Conservation (phyloP, 2,797 vertebrate genomes). For the Nannoperca obscura region DNA sequence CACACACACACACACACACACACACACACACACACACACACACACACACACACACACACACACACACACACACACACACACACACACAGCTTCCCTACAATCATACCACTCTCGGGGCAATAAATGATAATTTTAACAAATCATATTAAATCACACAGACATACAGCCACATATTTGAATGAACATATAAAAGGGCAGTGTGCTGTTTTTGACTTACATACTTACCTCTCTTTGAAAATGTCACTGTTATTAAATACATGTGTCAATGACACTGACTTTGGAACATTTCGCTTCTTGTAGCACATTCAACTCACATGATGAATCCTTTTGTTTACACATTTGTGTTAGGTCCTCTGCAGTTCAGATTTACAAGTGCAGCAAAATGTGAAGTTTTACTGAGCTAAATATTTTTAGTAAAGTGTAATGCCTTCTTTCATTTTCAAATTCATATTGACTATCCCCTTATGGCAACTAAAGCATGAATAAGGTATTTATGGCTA, state of each 20-base stretch:
- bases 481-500: background rate
- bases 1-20: background rate
- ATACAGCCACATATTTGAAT: constrained; percentile 5
- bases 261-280: constrained; percentile 1
- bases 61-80: constrained; percentile 3
- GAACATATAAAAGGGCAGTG: background rate
- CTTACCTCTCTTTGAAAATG: constrained; percentile 32
- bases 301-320: background rate
- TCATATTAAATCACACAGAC: constrained; percentile 23
- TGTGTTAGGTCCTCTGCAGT: background rate
- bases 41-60: background rate
- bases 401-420: background rate
- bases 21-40: constrained; percentile 3
- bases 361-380: constrained; percentile 14
- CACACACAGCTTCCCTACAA: background rate
- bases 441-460: background rate
- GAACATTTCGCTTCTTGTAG: background rate
- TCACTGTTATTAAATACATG: constrained; percentile 29
- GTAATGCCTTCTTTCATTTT: background rate
- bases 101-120: constrained; percentile 6
- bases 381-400: background rate
- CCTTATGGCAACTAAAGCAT: background rate
- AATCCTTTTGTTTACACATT: constrained; percentile 22
- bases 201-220: background rate
- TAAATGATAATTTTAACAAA: constrained; percentile 40